phyloP scores from a whole-genome alignment of 2,797 vertebrate species.

The Anableps anableps region DNA sequence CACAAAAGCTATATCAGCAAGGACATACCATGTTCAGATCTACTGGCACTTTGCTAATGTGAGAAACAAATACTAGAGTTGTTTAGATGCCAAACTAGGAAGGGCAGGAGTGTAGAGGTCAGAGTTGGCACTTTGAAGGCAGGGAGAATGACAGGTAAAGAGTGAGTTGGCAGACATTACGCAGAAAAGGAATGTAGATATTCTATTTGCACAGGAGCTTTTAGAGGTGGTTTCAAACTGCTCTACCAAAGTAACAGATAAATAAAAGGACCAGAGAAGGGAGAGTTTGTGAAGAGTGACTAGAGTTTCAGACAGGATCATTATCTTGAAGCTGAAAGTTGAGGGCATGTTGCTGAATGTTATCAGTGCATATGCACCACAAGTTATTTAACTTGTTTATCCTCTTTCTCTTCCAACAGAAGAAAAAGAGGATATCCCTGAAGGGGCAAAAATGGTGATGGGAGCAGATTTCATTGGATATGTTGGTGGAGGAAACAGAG shows the following conservation, averaged over 20 bases:
- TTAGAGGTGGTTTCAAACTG: too few relatives aligned
- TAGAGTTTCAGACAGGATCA: too few relatives aligned
- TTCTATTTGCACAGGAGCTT: neutral
- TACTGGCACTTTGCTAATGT: neutral
- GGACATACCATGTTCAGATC: neutral
- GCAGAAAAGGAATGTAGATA: neutral
- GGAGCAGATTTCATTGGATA: too few relatives aligned
- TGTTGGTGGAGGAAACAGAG: too few relatives aligned
- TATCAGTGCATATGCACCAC: too few relatives aligned
- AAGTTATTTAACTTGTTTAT: too few relatives aligned
- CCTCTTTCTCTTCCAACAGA: too few relatives aligned
- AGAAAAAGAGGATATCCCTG: too few relatives aligned
- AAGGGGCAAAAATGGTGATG: too few relatives aligned
- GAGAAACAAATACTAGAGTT: neutral
- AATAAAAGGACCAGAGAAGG: neutral
- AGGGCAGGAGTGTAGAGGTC: neutral
- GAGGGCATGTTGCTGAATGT: too few relatives aligned
- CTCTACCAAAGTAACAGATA: neutral
- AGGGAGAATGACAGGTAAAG: neutral
- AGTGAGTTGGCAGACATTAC: neutral
- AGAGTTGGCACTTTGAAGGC: neutral
- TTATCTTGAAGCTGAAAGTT: too few relatives aligned
- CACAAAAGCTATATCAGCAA: neutral
- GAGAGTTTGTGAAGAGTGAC: too few relatives aligned
- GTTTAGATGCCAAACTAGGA: neutral